A percentile compares a stretch with the other conserved stretches of the same genome.
Evolutionary conservation across 2,797 vertebrate genomes (phyloP).

Genomic region (Allochrocebus solatus): DNA sequence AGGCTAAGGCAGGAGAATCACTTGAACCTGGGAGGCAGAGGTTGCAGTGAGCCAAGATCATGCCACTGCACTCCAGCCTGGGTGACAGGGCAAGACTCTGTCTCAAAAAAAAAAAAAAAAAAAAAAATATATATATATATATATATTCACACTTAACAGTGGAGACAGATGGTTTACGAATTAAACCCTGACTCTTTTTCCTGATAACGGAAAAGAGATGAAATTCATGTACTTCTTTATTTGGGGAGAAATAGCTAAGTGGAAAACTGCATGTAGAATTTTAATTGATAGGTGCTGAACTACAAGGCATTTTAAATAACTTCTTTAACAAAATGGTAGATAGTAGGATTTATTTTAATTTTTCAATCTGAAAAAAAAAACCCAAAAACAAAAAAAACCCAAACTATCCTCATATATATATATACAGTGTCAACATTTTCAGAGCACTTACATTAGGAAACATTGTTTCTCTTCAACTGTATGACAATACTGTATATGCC

Average conservation of each 20-base stretch:
- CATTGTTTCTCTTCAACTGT: slow-evolving; percentile 62
- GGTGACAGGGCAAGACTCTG: not conserved
- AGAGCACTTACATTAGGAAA: slow-evolving; percentile 81
- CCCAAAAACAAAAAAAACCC: slow-evolving; percentile 75
- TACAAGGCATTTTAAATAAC: slow-evolving; percentile 68
- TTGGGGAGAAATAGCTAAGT: not conserved
- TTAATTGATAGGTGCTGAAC: slow-evolving; percentile 28
- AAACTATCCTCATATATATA: slow-evolving; percentile 73
- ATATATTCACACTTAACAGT: not conserved
- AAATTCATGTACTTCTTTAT: not conserved
- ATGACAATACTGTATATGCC: slow-evolving; percentile 72
- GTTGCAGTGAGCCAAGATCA: not conserved
- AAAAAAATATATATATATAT: no score
- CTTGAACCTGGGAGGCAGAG: not conserved
- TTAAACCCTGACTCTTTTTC: not conserved
- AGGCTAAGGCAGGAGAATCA: not conserved
- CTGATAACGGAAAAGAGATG: not conserved
- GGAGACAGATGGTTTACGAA: not conserved
- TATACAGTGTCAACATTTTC: slow-evolving; percentile 77
- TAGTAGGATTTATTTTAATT: slow-evolving; percentile 85
- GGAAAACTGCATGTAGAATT: not conserved
- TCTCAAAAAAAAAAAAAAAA: not conserved
- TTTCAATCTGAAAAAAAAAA: slow-evolving; percentile 80
- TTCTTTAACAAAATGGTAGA: slow-evolving; percentile 74
- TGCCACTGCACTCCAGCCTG: not conserved